Evolutionary conservation across 1,140 invertebrate species (phyloP).

Genomic region (Drosophila athabasca): DNA sequence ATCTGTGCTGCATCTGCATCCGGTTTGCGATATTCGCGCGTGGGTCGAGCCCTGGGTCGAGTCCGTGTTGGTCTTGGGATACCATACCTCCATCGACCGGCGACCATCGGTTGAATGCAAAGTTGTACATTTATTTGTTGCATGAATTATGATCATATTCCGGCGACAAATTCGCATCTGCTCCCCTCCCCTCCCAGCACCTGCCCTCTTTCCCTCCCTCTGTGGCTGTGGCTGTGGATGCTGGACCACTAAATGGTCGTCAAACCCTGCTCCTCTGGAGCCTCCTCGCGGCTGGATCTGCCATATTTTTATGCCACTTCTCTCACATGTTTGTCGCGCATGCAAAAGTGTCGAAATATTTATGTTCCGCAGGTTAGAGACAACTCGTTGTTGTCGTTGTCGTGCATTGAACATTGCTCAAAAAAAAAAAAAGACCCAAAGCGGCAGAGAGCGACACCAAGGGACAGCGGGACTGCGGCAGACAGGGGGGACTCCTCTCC

Average conservation of each 20-base stretch:
- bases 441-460: not conserved
- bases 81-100: constrained; percentile 13
- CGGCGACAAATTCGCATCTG: constrained; percentile 66
- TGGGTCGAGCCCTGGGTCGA: constrained; percentile 42
- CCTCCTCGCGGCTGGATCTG: constrained; percentile 29
- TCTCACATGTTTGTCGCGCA: constrained; percentile 72
- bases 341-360: constrained; percentile 82
- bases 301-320: constrained; percentile 80
- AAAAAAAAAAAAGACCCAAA: constrained; percentile 42
- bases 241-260: constrained; percentile 59
- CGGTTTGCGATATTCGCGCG: constrained; percentile 41
- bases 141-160: constrained; percentile 81
- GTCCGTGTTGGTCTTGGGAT: too few relatives aligned
- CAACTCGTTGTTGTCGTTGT: constrained; percentile 57
- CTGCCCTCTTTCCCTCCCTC: constrained; percentile 1
- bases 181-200: not conserved
- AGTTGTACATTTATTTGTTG: constrained; percentile 74
- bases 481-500: constrained; percentile 23
- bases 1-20: constrained; percentile 45
- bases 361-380: constrained; percentile 75
- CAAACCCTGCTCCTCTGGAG: constrained; percentile 26
- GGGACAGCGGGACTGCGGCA: too few relatives aligned
- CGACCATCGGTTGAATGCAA: constrained; percentile 22
- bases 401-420: constrained; percentile 76
- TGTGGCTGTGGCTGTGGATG: not conserved